These are phyloP conservation scores for Elysia chlorotica DNA, from an alignment of 1,140 invertebrate genomes.

Conservation along the genomic window DNA sequence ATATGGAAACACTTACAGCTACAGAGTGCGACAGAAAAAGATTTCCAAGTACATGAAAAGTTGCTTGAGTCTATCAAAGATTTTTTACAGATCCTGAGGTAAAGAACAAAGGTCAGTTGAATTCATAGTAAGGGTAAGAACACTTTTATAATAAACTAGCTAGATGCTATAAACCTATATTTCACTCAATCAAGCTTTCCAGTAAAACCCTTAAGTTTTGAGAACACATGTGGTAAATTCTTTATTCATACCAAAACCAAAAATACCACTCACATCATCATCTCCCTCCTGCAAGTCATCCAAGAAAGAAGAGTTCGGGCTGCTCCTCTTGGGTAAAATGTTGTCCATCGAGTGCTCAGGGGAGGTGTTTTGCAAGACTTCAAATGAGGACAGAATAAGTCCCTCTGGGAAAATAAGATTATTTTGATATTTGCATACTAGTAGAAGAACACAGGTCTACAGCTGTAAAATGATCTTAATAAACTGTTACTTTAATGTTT, in stretches of 20 bases:
- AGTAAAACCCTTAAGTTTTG: background rate
- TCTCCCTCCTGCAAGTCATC: background rate
- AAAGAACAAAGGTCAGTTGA: no score
- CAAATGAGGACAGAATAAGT: constrained; percentile 10
- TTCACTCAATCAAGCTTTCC: background rate
- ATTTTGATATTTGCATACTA: background rate
- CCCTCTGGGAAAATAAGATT: no score
- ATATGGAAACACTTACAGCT: no score
- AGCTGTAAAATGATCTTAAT: background rate
- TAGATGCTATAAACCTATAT: background rate
- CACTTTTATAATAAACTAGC: no score
- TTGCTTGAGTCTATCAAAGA: no score
- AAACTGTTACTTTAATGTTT: background rate
- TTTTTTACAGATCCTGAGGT: no score
- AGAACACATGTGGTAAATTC: no score
- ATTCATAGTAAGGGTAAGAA: no score
- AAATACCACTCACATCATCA: background rate
- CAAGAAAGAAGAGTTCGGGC: background rate
- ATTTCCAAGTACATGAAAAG: no score
- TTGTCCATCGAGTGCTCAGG: background rate
- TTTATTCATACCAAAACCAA: background rate
- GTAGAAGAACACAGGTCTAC: background rate
- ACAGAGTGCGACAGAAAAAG: no score
- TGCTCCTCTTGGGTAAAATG: background rate
- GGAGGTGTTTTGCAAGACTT: constrained; percentile 8